Evolutionary conservation across 2,797 vertebrate species (phyloP).

Genomic region (Pampus argenteus): DNA sequence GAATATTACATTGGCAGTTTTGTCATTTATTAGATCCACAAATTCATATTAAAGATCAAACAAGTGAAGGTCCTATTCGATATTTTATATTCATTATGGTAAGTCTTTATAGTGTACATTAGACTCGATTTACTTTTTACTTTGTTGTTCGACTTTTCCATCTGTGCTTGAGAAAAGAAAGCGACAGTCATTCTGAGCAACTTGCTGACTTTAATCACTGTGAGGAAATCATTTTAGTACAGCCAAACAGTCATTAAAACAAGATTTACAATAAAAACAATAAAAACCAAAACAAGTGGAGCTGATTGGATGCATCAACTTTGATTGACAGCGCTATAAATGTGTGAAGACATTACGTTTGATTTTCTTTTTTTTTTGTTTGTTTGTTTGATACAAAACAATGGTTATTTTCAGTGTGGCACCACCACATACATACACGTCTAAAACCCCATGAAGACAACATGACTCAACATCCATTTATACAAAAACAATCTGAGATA

Average conservation of each 20-base stretch:
- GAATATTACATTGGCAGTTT: too few relatives aligned
- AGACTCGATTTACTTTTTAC: too few relatives aligned
- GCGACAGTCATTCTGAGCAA: conserved; percentile 4
- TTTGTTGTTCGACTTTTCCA: too few relatives aligned
- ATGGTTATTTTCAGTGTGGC: conserved; percentile 73
- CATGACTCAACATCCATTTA: conserved; percentile 87
- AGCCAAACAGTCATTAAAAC: conserved; percentile 47
- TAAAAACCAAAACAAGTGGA: conserved; percentile 79
- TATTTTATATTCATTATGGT: too few relatives aligned
- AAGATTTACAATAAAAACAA: conserved; percentile 84
- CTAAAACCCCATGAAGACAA: conserved; percentile 73
- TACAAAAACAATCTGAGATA: conserved; percentile 93
- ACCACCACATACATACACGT: conserved; percentile 78
- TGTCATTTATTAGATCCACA: too few relatives aligned
- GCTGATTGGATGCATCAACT: conserved; percentile 82
- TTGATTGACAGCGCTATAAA: conserved; percentile 83
- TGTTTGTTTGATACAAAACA: conserved; percentile 72
- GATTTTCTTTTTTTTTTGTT: conserved; percentile 55
- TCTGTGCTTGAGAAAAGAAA: neutral
- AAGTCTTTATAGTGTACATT: too few relatives aligned
- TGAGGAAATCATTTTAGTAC: conserved; percentile 40
- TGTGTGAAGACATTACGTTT: conserved; percentile 70
- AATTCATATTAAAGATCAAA: too few relatives aligned
- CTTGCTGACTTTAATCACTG: conserved; percentile 61
- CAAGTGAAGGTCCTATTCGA: too few relatives aligned